A percentile compares a stretch with the other conserved stretches of the same genome.
phyloP scores from a whole-genome alignment of 2,113 vertebrate species.

The Phasianus colchicus region DNA sequence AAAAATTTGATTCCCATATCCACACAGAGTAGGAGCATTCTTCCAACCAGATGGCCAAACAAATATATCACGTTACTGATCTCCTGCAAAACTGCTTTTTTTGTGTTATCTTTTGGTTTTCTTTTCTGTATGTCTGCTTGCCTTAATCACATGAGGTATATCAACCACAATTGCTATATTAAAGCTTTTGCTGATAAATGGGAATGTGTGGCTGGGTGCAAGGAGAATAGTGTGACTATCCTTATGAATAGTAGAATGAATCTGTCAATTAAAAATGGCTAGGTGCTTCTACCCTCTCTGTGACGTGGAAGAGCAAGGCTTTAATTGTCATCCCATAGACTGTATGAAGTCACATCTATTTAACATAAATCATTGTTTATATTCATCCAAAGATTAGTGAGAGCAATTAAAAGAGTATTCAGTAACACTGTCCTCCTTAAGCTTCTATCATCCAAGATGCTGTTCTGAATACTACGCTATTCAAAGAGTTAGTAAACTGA shows the following conservation, averaged over 20 bases:
- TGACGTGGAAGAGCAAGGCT: background rate
- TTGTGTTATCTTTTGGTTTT: no score
- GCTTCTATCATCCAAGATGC: background rate
- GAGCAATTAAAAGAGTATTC: background rate
- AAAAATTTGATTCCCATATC: background rate
- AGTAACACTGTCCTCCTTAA: background rate
- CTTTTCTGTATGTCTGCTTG: background rate
- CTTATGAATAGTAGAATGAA: background rate
- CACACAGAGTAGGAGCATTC: background rate
- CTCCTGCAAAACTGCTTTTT: background rate
- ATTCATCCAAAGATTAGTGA: background rate
- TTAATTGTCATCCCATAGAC: background rate
- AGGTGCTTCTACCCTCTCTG: background rate
- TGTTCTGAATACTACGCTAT: background rate
- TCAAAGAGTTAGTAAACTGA: slow-evolving; percentile 12
- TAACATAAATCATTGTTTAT: background rate
- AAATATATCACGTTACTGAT: background rate
- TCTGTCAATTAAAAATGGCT: background rate
- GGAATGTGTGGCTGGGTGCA: background rate
- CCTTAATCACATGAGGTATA: background rate
- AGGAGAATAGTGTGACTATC: background rate
- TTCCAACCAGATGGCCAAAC: background rate
- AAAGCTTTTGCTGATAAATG: background rate
- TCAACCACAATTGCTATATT: background rate
- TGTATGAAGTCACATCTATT: background rate